Percentiles rank a stretch among this genome's conserved stretches.
Evolutionary conservation across 2,113 vertebrate genomes (phyloP).

Genomic region (Rousettus leschenaultii): DNA sequence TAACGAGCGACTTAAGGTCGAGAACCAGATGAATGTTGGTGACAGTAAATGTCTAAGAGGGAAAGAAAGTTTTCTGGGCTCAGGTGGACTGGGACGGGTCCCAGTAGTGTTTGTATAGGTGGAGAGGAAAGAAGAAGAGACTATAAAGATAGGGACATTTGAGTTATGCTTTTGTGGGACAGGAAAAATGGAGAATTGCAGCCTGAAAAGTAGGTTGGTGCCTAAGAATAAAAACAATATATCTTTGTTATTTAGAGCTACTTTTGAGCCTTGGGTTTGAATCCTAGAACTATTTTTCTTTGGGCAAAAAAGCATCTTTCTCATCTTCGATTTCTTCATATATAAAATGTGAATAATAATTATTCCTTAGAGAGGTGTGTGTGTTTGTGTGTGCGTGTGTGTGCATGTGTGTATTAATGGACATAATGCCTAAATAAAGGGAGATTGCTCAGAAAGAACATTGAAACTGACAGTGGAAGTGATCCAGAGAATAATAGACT

Average conservation of each 20-base stretch:
- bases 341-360: neutral
- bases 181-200: neutral
- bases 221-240: neutral
- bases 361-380: neutral
- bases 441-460: neutral
- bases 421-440: neutral
- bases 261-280: neutral
- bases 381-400: neutral
- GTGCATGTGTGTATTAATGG: neutral
- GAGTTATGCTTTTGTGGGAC: neutral
- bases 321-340: neutral
- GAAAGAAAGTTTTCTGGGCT: neutral
- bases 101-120: neutral
- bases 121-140: neutral
- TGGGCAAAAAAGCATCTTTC: neutral
- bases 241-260: neutral
- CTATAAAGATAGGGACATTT: neutral
- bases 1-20: neutral
- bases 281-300: neutral
- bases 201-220: neutral
- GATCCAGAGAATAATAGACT: slow-evolving; percentile 25
- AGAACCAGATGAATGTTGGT: neutral
- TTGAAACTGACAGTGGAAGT: neutral
- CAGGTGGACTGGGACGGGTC: neutral
- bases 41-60: neutral